Base-by-base conservation (phyloP, 2,113 vertebrate species). In the Corythornis vintsioides region DNA sequence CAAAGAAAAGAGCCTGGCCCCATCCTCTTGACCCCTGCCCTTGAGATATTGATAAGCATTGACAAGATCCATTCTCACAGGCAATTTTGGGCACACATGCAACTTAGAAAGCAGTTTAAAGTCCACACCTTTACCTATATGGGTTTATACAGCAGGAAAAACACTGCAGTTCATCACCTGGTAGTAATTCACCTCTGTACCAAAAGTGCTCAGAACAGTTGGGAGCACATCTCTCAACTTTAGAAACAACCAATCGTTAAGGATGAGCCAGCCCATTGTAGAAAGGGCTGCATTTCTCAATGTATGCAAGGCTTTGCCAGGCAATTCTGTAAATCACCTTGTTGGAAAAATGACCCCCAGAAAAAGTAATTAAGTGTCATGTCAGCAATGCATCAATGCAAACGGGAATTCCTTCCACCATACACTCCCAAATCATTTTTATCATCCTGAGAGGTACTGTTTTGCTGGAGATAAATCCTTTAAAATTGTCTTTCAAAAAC, bases 401-500 rank as follows among this genome's bases (percentile, higher is more conserved):
- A 87, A 84, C 3, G 12, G 42, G 35, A 52, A 75, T 75, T 76
- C 71, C 63, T 83, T 59, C 59, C 47, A 61, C 50, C n/a, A 9
- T 15, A 21, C 16, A 84, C 45, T 35, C 74, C 53, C 61, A 63
- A 61, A 28, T 4, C 24, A 26, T 57, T 71, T 83, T 63, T 64
- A 70, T 42, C 33, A 33, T 15, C 40, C 3, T 4, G 21, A 57
- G 60, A 69, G 13, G n/a, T 1, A 1, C 17, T 56, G 35, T 24
- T 83, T 73, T 35, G 24, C 89, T 67, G 61, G 9, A 10, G 74
- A 59, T 60, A 73, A 89, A 88, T 33, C 60, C 43, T 79, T 72
- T 57, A 64, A 93, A 89, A 75, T 8, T 29, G 15, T 43, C 26
- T 88, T 84, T 74, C 52, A 82, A 86, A 94, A 69, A 12, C 42